These are phyloP conservation scores for Tachina grossa DNA, from an alignment of 2,888 invertebrate genomes.

Conservation along the genomic window DNA sequence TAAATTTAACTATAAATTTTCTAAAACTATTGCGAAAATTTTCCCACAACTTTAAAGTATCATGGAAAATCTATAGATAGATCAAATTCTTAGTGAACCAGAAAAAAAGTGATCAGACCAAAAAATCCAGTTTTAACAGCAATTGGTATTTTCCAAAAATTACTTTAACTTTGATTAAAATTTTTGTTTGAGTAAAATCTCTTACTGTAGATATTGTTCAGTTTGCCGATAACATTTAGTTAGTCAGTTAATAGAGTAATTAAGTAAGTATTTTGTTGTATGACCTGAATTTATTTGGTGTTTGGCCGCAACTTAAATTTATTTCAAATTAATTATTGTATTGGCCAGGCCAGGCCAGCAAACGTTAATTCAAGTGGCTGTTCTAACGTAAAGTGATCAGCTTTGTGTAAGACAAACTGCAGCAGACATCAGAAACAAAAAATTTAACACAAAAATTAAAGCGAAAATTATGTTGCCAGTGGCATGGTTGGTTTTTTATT, in stretches of 20 bases:
- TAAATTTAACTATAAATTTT: no score
- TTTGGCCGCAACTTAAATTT: conserved; percentile 43
- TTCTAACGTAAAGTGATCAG: background rate
- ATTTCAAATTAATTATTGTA: conserved; percentile 19
- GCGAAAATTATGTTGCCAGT: conserved; percentile 11
- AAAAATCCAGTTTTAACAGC: no score
- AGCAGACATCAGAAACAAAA: conserved; percentile 4
- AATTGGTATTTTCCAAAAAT: no score
- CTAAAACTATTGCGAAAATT: no score
- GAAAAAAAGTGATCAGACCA: no score
- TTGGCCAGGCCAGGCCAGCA: background rate
- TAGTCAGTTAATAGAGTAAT: background rate
- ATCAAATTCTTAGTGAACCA: no score
- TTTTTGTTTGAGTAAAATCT: no score
- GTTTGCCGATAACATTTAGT: no score
- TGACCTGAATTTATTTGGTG: conserved; percentile 43
- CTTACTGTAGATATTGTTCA: no score
- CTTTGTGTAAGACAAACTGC: conserved; percentile 1
- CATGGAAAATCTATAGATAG: no score
- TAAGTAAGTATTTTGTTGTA: background rate
- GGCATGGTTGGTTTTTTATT: conserved; percentile 11
- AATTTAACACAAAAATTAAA: conserved; percentile 10
- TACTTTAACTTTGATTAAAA: no score
- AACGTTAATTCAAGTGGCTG: background rate
- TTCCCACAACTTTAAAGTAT: no score